Evolutionary conservation across 1,140 invertebrate species (phyloP).

Genomic region (Limonius californicus): DNA sequence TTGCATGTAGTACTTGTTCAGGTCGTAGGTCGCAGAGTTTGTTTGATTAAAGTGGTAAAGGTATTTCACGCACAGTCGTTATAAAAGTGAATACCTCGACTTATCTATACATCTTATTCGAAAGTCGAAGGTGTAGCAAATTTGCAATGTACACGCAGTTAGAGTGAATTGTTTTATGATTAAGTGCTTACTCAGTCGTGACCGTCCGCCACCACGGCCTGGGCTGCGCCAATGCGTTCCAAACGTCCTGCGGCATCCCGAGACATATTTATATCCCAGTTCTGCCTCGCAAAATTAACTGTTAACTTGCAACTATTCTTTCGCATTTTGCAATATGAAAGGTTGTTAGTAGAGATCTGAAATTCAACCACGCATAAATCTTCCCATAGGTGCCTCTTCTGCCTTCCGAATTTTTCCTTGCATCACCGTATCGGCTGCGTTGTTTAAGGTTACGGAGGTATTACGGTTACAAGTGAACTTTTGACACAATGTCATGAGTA

Average conservation of each 20-base stretch:
- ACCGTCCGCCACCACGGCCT: constrained; percentile 24
- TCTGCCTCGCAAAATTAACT: constrained; percentile 22
- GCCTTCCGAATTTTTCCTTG: neutral
- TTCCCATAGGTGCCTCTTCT: neutral
- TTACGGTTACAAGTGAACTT: no score
- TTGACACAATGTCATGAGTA: no score
- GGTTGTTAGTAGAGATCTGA: constrained; percentile 6
- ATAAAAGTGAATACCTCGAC: constrained; percentile 23
- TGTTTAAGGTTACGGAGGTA: no score
- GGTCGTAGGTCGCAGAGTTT: neutral
- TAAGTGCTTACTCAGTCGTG: constrained; percentile 34
- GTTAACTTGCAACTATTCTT: neutral
- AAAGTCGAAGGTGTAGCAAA: constrained; percentile 35
- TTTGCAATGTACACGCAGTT: constrained; percentile 33
- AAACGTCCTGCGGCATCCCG: constrained; percentile 27
- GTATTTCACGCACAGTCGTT: constrained; percentile 24
- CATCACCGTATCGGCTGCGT: no score
- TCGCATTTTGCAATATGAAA: constrained; percentile 6
- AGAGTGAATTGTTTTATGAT: constrained; percentile 36
- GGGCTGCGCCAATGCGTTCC: constrained; percentile 21
- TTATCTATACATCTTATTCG: constrained; percentile 32
- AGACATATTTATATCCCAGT: constrained; percentile 32
- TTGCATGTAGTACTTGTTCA: neutral
- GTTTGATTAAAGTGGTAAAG: neutral
- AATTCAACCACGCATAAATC: constrained; percentile 9